A percentile compares a stretch with the other conserved stretches of the same genome.
These are phyloP conservation scores for Hipparchia sbordonii DNA, from an alignment of 2,888 invertebrate species.

Conservation along the genomic window DNA sequence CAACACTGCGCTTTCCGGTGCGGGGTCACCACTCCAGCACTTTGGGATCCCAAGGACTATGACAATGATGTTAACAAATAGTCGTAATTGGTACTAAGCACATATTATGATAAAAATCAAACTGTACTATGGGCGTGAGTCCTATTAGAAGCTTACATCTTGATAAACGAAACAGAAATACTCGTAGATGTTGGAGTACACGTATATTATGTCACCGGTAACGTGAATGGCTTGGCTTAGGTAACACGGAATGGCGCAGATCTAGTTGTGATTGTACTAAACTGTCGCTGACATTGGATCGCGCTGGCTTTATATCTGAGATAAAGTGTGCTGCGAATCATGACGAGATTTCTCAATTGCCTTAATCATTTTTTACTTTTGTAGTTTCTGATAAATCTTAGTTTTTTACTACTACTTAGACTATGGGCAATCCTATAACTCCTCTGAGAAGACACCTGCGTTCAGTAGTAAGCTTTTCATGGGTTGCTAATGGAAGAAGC, in stretches of 20 bases:
- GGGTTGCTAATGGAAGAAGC: no score
- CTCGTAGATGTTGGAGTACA: slow-evolving; percentile 21
- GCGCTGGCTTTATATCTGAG: slow-evolving; percentile 13
- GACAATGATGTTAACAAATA: no score
- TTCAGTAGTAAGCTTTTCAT: no score
- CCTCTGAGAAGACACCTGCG: no score
- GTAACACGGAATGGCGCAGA: slow-evolving; percentile 27
- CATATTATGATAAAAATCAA: neutral
- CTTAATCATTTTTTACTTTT: neutral
- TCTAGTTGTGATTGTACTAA: slow-evolving; percentile 32
- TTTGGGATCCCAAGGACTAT: no score
- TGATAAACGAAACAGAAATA: slow-evolving; percentile 29
- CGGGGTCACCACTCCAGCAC: no score
- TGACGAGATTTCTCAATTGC: slow-evolving; percentile 1
- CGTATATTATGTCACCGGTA: slow-evolving; percentile 32
- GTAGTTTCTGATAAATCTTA: neutral
- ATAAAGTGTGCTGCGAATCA: neutral
- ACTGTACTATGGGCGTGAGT: neutral
- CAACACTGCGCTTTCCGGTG: no score
- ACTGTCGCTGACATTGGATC: slow-evolving; percentile 35
- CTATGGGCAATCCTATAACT: no score
- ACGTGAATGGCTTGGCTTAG: slow-evolving; percentile 35
- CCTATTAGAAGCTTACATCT: slow-evolving; percentile 23
- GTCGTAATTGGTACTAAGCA: no score
- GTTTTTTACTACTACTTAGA: no score